Evolutionary conservation across 1,140 invertebrate species (phyloP).

Genomic region (Drosophila murphyi): DNA sequence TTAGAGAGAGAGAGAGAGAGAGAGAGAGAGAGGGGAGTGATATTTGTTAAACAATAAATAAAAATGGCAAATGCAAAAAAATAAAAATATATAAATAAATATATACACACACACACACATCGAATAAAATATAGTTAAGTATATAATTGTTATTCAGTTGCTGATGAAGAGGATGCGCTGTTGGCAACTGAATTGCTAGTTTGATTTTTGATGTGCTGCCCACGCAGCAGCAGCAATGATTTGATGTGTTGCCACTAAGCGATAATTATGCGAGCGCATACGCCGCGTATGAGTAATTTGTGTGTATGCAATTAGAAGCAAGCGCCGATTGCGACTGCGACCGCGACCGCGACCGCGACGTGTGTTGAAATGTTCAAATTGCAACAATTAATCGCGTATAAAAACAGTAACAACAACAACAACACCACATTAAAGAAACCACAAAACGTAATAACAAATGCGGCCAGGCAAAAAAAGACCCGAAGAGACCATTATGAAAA

Average conservation of each 20-base stretch:
- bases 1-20: not conserved
- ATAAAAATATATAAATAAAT: not conserved
- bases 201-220: constrained; percentile 39
- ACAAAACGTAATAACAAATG: constrained; percentile 76
- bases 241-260: constrained; percentile 55
- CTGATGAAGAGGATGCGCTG: constrained; percentile 64
- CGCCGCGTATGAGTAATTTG: constrained; percentile 80
- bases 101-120: not conserved
- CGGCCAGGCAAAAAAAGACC: constrained; percentile 55
- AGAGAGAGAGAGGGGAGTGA: constrained; percentile 13
- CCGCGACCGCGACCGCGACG: constrained; percentile 20
- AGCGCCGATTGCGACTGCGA: constrained; percentile 56
- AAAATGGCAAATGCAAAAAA: constrained; percentile 58
- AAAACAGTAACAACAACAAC: constrained; percentile 28
- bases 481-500: constrained; percentile 9
- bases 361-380: constrained; percentile 77
- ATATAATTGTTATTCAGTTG: constrained; percentile 76
- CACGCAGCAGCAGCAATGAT: constrained; percentile 46
- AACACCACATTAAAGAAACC: constrained; percentile 45
- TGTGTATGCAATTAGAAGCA: constrained; percentile 69
- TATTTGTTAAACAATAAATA: constrained; percentile 79
- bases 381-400: constrained; percentile 72
- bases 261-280: constrained; percentile 78
- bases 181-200: constrained; percentile 59
- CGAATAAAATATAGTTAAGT: constrained; percentile 1